phyloP scores from a whole-genome alignment of 35 echinoderm and acorn worm species.

The Anneissia japonica region DNA sequence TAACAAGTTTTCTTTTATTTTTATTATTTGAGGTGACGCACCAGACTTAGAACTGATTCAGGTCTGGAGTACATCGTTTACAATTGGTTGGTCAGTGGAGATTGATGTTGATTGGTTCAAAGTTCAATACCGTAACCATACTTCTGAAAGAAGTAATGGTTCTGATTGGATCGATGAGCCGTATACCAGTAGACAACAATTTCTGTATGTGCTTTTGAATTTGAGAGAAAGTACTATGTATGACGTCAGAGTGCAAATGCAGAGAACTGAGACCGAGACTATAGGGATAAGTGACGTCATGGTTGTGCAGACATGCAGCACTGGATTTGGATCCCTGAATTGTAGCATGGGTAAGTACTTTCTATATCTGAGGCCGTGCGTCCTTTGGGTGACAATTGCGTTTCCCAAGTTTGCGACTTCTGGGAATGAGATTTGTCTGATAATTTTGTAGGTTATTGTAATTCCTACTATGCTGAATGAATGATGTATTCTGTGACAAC shows the following conservation, averaged over 20 bases:
- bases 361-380: not conserved
- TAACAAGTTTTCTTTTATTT: no score
- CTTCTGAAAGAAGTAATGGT: not conserved
- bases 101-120: conserved; percentile 75
- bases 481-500: no score
- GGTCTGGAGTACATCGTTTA: conserved; percentile 78
- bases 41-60: conserved; percentile 39
- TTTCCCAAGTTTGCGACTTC: no score
- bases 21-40: conserved; percentile 49
- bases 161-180: conserved; percentile 25
- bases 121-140: conserved; percentile 30
- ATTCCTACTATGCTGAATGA: no score
- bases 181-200: conserved; percentile 38
- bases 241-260: conserved; percentile 59
- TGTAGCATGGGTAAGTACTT: conserved; percentile 60
- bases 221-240: conserved; percentile 50
- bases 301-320: conserved; percentile 43
- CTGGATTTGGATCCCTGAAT: conserved; percentile 54
- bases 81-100: conserved; percentile 59
- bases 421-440: no score
- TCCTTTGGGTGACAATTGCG: no score
- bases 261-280: conserved; percentile 31
- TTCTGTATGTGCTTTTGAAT: conserved; percentile 55
- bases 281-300: conserved; percentile 6
- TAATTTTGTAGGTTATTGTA: no score